These are phyloP conservation scores for Bucco capensis DNA, from an alignment of 2,113 vertebrate species.

Conservation along the genomic window DNA sequence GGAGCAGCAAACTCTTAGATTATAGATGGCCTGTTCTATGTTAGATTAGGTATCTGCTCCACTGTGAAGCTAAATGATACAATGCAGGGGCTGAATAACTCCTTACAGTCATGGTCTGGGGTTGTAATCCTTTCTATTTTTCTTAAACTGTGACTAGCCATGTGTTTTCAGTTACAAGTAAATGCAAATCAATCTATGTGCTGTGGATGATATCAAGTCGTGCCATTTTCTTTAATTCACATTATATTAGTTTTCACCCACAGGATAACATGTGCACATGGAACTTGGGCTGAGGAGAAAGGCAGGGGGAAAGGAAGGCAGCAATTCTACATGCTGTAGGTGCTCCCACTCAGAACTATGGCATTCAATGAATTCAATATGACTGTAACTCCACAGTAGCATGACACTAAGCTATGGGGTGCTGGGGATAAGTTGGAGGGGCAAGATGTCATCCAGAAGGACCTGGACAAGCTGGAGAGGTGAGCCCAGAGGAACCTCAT, in stretches of 20 bases:
- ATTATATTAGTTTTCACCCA: conserved; percentile 23
- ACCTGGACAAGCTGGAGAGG: too few relatives aligned
- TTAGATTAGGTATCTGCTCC: conserved; percentile 69
- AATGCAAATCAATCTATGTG: conserved; percentile 55
- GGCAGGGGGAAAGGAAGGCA: neutral
- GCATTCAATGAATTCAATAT: neutral
- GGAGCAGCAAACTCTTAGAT: conserved; percentile 60
- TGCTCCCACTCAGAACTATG: neutral
- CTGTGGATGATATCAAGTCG: neutral
- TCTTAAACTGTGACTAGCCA: conserved; percentile 45
- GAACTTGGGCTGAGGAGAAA: neutral
- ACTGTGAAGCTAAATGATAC: conserved; percentile 60
- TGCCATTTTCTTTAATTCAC: conserved; percentile 10
- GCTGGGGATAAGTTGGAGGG: too few relatives aligned
- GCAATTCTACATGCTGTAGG: neutral
- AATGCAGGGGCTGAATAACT: conserved; percentile 54
- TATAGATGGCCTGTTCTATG: conserved; percentile 66
- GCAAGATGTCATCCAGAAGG: too few relatives aligned
- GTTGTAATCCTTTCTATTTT: conserved; percentile 63
- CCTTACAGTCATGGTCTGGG: conserved; percentile 60
- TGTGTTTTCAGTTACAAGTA: conserved; percentile 67
- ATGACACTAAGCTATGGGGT: neutral
- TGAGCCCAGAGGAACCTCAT: too few relatives aligned
- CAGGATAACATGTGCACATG: neutral
- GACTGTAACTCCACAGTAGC: neutral